These are phyloP conservation scores for Cheirogaleus medius DNA, from an alignment of 2,113 vertebrate genomes.

Conservation along the genomic window DNA sequence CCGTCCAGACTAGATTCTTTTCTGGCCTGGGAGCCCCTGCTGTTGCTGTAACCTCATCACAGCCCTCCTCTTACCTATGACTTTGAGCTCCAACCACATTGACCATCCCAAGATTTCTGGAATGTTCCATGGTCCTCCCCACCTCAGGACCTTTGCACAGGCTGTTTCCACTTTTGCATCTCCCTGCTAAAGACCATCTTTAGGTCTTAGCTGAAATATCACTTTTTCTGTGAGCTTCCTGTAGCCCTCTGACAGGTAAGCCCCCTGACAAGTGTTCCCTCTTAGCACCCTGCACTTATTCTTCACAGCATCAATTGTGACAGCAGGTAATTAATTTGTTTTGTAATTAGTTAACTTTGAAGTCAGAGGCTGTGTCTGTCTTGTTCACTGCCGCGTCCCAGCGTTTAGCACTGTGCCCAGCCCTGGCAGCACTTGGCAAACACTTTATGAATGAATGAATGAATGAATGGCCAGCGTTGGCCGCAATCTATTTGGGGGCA, in stretches of 20 bases:
- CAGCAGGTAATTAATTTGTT: not conserved
- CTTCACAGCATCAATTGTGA: not conserved
- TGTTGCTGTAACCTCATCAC: not conserved
- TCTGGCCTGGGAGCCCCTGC: not conserved
- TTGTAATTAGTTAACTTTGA: not conserved
- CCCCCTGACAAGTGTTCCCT: not conserved
- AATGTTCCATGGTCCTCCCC: not conserved
- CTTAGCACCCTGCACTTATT: not conserved
- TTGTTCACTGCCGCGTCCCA: not conserved
- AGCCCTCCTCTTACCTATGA: not conserved
- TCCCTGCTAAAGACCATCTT: not conserved
- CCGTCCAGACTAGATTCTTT: not conserved
- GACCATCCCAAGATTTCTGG: not conserved
- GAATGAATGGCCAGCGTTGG: not conserved
- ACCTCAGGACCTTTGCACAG: not conserved
- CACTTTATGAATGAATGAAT: not conserved
- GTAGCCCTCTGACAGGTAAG: not conserved
- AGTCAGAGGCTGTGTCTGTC: not conserved
- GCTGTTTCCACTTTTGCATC: not conserved
- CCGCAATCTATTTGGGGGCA: not conserved
- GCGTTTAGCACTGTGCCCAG: not conserved
- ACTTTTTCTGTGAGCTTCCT: not conserved
- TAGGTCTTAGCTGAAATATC: not conserved
- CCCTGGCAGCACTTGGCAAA: rapidly evolving
- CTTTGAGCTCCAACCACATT: not conserved